These are phyloP conservation scores for Ploceus nigricollis DNA, from an alignment of 2,113 vertebrate genomes.

Conservation along the genomic window DNA sequence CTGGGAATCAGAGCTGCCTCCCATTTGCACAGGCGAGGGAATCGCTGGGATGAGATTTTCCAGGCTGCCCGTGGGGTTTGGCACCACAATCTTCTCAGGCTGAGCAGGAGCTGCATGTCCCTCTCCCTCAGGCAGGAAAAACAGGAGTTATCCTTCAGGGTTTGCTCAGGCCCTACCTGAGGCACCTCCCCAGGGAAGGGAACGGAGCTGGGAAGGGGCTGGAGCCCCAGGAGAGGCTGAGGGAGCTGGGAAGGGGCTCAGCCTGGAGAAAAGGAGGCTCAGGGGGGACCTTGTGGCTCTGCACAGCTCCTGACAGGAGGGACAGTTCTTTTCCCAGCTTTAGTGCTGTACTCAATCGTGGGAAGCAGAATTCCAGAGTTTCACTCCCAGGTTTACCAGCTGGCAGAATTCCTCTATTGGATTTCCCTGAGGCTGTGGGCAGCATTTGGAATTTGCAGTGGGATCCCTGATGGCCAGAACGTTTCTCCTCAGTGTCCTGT, in stretches of 20 bases:
- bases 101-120: not conserved
- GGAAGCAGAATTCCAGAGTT: not conserved
- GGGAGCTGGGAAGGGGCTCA: not conserved
- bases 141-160: accelerated
- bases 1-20: not conserved
- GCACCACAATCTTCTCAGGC: not conserved
- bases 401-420: not conserved
- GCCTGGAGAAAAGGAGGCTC: not conserved
- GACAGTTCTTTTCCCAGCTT: not conserved
- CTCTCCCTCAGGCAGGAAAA: not conserved
- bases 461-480: not conserved
- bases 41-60: not conserved
- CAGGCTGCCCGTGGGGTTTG: not conserved
- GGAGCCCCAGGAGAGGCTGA: not conserved
- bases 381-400: not conserved
- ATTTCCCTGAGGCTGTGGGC: not conserved
- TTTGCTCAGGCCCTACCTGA: not conserved
- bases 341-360: not conserved
- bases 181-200: not conserved
- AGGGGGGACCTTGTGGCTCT: not conserved
- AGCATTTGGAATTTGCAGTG: not conserved
- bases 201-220: accelerated
- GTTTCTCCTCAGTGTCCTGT: not conserved
- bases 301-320: not conserved
- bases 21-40: not conserved